A percentile compares a stretch with the other conserved stretches of the same genome.
Evolutionary conservation across 2,888 invertebrate genomes (phyloP).

Genomic region (Diplazon laetatorius): DNA sequence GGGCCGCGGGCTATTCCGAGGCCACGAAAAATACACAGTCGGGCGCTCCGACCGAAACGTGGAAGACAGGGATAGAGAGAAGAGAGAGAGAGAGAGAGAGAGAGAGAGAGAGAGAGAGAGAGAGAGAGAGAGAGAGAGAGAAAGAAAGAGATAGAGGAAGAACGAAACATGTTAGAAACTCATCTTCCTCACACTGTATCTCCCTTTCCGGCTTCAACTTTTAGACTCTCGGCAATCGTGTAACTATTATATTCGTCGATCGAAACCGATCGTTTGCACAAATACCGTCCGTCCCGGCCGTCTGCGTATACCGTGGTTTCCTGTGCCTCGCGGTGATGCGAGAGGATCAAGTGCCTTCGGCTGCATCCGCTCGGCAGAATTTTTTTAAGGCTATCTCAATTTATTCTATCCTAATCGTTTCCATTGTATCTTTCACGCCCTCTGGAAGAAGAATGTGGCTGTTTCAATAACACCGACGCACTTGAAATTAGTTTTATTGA

Average conservation of each 20-base stretch:
- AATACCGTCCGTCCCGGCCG: slow-evolving; percentile 41
- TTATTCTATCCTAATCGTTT: not conserved
- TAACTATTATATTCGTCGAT: slow-evolving; percentile 46
- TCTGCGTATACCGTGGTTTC: slow-evolving; percentile 14
- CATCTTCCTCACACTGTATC: slow-evolving; percentile 6
- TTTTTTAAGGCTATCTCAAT: not conserved
- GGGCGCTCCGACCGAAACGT: slow-evolving; percentile 19
- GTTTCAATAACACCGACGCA: no score
- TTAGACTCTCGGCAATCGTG: not conserved
- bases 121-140: slow-evolving; percentile 9
- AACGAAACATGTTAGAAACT: slow-evolving; percentile 10
- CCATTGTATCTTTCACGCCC: not conserved
- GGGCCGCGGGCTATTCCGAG: slow-evolving; percentile 33
- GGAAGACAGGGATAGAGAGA: no score
- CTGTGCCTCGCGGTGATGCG: not conserved
- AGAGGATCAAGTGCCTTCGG: slow-evolving; percentile 19
- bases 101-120: slow-evolving; percentile 10
- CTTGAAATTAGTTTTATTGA: no score
- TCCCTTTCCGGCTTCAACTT: slow-evolving; percentile 6
- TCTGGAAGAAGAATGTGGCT: no score
- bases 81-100: slow-evolving; percentile 9
- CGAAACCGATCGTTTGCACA: slow-evolving; percentile 40
- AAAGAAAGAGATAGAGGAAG: slow-evolving; percentile 8
- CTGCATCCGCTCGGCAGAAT: not conserved
- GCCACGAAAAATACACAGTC: slow-evolving; percentile 49